Base-by-base conservation (phyloP, 2,888 invertebrate species). In the Drosophila algonquin region DNA sequence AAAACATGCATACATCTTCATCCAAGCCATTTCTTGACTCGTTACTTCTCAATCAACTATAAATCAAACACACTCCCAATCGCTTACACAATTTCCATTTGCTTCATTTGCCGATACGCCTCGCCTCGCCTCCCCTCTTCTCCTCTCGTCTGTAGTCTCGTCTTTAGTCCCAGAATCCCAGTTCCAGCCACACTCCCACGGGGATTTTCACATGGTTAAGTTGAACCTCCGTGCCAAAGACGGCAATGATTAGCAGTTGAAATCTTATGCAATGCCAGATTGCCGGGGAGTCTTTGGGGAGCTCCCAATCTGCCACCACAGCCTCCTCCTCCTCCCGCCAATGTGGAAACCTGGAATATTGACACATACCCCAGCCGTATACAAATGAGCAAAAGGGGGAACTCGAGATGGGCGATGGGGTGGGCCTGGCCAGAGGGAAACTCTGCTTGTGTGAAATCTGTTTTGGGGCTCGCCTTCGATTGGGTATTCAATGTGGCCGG, bases 171-270 rank as follows among this genome's bases (percentile, higher is more conserved):
- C 30, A 8, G 7, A 30, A 9, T 46, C 18, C 18, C 18, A 18
- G 46, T 12, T 47, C 10, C 18, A 16, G 16, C 18, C 18, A 9
- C 10, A 16, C 18, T 18, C 46, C 47, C 18, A 47, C 47, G 18
- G 18, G 18, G 47, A 47, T 18, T 47, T 47, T 12, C 16, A 16
- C 47, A 18, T 47, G 47, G 47, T 18, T 47, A 40, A 40, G 40
- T 40, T 14, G 40, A 40, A 40, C 6, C 14, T 40, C 40, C n/a
- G 14, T 40, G 3, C 40, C 14, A 40, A n/a, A 40, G 40, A 40
- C 40, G 56, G 32, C 58, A 58, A 58, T 58, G 58, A 58, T 58
- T 58, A 58, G 58, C 48, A 46, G 58, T 27, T 50, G 35, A 48
- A 50, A 50, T 58, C 58, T 58, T 58, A 50, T 58, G 58, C 57